Evolutionary conservation across 2,888 invertebrate genomes (phyloP).

Genomic region (Physocephala rufipes): DNA sequence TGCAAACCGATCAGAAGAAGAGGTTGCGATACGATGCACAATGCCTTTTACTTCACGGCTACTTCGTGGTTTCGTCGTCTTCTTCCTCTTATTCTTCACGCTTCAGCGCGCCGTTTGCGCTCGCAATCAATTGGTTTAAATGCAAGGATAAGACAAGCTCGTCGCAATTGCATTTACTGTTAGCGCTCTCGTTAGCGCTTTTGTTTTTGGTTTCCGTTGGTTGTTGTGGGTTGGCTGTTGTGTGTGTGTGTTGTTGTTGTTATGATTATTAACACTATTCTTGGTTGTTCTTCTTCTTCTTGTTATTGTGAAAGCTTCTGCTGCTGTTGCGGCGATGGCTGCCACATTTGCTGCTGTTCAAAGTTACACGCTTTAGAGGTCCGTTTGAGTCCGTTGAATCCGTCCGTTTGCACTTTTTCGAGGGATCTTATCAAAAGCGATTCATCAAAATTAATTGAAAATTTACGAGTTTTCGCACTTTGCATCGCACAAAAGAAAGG

Average conservation of each 20-base stretch:
- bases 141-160: conserved; percentile 27
- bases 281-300: too few species aligned
- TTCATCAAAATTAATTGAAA: conserved; percentile 53
- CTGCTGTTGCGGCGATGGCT: neutral
- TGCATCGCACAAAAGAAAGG: conserved; percentile 33
- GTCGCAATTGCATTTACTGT: neutral
- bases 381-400: too few species aligned
- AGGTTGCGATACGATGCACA: neutral
- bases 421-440: conserved; percentile 48
- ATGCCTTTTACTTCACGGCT: too few species aligned
- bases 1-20: conserved; percentile 25
- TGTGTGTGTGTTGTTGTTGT: neutral
- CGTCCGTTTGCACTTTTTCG: conserved; percentile 40
- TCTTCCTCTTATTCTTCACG: neutral
- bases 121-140: conserved; percentile 30
- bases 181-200: conserved; percentile 7
- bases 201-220: too few species aligned
- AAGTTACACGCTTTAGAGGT: too few species aligned
- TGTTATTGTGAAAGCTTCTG: neutral
- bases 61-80: neutral
- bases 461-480: conserved; percentile 53
- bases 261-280: neutral
- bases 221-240: too few species aligned
- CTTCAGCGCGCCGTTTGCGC: conserved; percentile 22
- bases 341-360: too few species aligned